Evolutionary conservation across 2,113 vertebrate species (phyloP), one percentile per base, ranked within the genome.

Genomic region (Odocoileus virginianus): DNA sequence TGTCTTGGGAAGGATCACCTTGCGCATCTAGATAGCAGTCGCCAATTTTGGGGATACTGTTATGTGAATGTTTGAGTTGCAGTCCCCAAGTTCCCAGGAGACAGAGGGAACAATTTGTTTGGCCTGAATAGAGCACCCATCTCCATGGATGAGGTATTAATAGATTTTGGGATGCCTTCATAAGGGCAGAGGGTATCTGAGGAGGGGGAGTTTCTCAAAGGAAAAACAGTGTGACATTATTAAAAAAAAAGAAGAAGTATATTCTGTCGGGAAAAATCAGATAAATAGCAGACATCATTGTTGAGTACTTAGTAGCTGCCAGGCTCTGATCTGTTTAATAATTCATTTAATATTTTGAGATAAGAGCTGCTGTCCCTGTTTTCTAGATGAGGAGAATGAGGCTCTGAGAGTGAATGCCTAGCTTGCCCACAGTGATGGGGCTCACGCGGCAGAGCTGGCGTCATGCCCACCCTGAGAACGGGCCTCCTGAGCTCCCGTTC

Each of bases 401-500:
- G 2, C 58, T 27, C 27, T 4, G 4, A 25, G 36, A 91, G 36
- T 17, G 45, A 43, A 33, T 27, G 5, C 2, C 5, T 36, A 30
- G 33, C 8, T 33, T 74, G 11, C 3, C 23, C 1, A 0, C 36
- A 36, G 50, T 71, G 55, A 12, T 2, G 0, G 74, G 89, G 50
- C 47, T 74, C 19, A 16, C 1, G 28, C 28, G 40, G n/a, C 45
- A 60, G 19, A 81, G 47, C 8, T 12, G 28, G 36, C 6, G 2
- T 71, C 21, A 57, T 3, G 2, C 9, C n/a, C 27, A 12, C 3
- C 40, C 27, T 19, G 47, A n/a, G 1, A 2, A 16, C 2, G 1
- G 5, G 33, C 23, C 27, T 61, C 30, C 9, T 5, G 17, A 78
- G 16, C 5, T 43, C 13, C 9, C 85, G 7, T 3, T 55, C 47